phyloP scores from a whole-genome alignment of 2,113 vertebrate genomes.

The Xiphias gladius region DNA sequence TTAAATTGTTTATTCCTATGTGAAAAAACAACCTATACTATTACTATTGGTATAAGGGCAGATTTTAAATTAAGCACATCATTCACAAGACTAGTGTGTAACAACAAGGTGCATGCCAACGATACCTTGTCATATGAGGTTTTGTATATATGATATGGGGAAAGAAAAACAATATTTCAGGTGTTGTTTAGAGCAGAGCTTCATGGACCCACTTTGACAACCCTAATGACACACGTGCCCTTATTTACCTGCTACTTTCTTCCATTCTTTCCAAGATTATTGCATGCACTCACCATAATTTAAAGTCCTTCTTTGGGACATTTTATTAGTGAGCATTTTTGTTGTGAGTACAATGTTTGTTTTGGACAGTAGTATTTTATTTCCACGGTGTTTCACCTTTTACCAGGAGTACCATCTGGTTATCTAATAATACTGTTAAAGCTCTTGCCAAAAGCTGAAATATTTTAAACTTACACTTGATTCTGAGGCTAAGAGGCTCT shows the following conservation, averaged over 20 bases:
- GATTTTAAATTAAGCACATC: background rate
- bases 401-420: constrained; percentile 15
- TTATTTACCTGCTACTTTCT: background rate
- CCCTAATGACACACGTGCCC: background rate
- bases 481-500: constrained; percentile 8
- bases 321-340: constrained; percentile 24
- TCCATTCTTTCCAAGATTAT: background rate
- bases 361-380: constrained; percentile 23
- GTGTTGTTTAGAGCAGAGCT: background rate
- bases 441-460: constrained; percentile 3
- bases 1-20: background rate
- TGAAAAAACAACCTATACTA: background rate
- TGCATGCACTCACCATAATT: background rate
- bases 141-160: background rate
- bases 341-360: constrained; percentile 20
- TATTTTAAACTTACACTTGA: background rate
- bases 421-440: constrained; percentile 18
- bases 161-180: background rate
- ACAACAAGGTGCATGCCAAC: background rate
- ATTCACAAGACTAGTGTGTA: background rate
- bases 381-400: constrained; percentile 26
- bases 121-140: background rate
- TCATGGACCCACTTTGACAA: background rate
- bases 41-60: background rate
- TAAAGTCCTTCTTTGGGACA: background rate